A percentile compares a stretch with the other conserved stretches of the same genome.
phyloP scores from a whole-genome alignment of 2,888 invertebrate genomes.

The Campoletis raptor region DNA sequence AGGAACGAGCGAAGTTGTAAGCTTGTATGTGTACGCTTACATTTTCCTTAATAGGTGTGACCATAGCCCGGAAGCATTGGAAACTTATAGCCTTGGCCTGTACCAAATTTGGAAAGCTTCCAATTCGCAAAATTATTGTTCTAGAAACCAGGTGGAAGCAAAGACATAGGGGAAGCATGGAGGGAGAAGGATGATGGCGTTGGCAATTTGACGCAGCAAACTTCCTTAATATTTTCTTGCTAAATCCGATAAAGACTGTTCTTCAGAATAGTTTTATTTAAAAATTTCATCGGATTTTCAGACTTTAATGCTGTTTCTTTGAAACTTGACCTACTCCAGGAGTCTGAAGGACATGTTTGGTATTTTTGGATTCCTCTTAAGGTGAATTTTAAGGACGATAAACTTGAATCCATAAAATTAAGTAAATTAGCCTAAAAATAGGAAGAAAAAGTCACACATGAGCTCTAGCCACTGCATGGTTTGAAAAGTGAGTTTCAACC shows the following conservation, averaged over 20 bases:
- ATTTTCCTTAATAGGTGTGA: slow-evolving; percentile 68
- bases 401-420: background rate
- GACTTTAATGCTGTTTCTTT: background rate
- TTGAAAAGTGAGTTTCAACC: slow-evolving; percentile 4
- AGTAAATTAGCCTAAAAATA: background rate
- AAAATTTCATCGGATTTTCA: background rate
- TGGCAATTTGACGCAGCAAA: slow-evolving; percentile 45
- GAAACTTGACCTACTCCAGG: background rate
- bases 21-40: slow-evolving; percentile 48
- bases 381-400: background rate
- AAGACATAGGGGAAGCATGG: background rate
- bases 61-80: slow-evolving; percentile 58
- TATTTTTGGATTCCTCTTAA: background rate
- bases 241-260: background rate
- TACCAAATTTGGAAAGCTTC: slow-evolving; percentile 73
- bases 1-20: slow-evolving; percentile 58
- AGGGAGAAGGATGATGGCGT: slow-evolving; percentile 14
- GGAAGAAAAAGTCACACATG: background rate
- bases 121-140: slow-evolving; percentile 71
- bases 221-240: slow-evolving; percentile 13
- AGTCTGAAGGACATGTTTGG: background rate
- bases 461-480: background rate
- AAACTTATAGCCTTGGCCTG: slow-evolving; percentile 64
- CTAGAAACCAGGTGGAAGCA: slow-evolving; percentile 43
- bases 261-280: background rate